phyloP scores from a whole-genome alignment of 2,113 vertebrate species.

The Prunella himalayana region DNA sequence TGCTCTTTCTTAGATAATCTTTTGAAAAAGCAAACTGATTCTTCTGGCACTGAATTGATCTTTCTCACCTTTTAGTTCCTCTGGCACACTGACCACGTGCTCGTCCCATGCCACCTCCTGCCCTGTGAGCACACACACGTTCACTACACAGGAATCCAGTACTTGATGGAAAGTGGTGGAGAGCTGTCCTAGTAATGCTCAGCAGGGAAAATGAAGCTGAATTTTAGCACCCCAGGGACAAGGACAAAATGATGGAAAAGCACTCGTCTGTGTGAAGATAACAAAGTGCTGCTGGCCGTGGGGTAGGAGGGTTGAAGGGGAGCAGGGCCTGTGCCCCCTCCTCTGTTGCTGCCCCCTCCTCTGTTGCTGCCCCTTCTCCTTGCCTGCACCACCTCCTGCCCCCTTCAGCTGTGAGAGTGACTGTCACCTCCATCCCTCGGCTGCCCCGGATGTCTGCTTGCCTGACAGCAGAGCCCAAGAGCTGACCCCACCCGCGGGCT shows the following conservation, averaged over 20 bases:
- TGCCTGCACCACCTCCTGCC: constrained; percentile 30
- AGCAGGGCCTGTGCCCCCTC: background rate
- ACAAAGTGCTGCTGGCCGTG: background rate
- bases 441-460: background rate
- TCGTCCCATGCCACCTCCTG: background rate
- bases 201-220: background rate
- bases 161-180: background rate
- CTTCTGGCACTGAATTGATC: background rate
- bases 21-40: background rate
- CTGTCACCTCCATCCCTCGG: constrained; percentile 48
- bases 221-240: background rate
- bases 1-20: background rate
- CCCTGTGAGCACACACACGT: accelerated
- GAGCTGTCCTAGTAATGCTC: background rate
- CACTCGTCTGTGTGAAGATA: background rate
- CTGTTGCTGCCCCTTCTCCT: background rate
- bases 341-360: background rate
- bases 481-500: background rate
- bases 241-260: background rate
- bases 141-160: background rate
- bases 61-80: background rate
- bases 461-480: constrained; percentile 30
- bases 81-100: background rate
- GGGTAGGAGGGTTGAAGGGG: background rate
- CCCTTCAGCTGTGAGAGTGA: background rate